A percentile compares a stretch with the other conserved stretches of the same genome.
Conservation (phyloP, 2,888 invertebrate species). For the Phengaris alcon region DNA sequence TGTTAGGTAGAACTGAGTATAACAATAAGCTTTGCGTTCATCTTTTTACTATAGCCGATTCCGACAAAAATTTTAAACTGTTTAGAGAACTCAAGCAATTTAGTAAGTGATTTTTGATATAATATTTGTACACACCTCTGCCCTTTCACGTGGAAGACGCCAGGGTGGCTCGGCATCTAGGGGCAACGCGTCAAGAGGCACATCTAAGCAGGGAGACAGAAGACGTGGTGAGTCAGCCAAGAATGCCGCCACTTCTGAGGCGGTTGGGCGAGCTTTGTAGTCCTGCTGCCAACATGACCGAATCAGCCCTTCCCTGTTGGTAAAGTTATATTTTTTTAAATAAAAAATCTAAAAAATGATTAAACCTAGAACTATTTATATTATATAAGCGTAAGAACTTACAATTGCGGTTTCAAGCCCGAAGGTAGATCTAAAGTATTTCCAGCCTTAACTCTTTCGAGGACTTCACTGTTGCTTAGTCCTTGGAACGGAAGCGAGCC, state of each 20-base stretch:
- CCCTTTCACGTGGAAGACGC: slow-evolving; percentile 48
- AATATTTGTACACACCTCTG: slow-evolving; percentile 43
- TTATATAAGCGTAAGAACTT: slow-evolving; percentile 63
- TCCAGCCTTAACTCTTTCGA: slow-evolving; percentile 88
- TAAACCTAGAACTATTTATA: no score
- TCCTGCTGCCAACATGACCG: slow-evolving; percentile 89
- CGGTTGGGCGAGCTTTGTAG: slow-evolving; percentile 84
- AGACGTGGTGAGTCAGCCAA: slow-evolving; percentile 88
- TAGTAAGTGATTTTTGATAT: background rate
- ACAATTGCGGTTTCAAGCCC: slow-evolving; percentile 89
- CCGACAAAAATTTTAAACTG: no score
- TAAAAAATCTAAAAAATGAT: background rate
- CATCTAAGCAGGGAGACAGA: slow-evolving; percentile 88
- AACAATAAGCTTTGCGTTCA: no score
- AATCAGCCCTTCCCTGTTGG: slow-evolving; percentile 83
- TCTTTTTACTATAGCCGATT: background rate
- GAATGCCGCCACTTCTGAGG: slow-evolving; percentile 89
- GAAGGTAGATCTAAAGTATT: slow-evolving; percentile 85
- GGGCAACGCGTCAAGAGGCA: slow-evolving; percentile 85
- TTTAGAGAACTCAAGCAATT: background rate
- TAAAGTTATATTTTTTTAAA: background rate
- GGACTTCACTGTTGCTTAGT: slow-evolving; percentile 89
- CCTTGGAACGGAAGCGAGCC: slow-evolving; percentile 95
- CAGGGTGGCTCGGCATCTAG: slow-evolving; percentile 75
- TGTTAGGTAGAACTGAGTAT: no score